Evolutionary conservation across 2,797 vertebrate genomes (phyloP).

Genomic region (Falco peregrinus): DNA sequence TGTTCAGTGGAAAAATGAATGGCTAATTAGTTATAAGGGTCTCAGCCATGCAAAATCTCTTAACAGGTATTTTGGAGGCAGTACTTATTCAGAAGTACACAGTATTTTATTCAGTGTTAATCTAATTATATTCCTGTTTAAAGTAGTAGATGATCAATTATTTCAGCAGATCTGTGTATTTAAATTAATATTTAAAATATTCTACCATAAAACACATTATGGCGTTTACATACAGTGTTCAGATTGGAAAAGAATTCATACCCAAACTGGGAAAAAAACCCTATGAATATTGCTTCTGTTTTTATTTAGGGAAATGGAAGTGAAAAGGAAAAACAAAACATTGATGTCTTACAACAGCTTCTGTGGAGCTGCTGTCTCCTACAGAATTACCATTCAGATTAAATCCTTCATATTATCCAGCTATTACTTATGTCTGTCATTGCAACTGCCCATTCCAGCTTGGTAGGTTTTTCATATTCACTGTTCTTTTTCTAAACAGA

Average conservation of each 20-base stretch:
- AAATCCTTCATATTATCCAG: background rate
- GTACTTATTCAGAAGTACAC: background rate
- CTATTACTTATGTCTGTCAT: background rate
- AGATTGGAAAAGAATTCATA: background rate
- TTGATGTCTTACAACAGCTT: background rate
- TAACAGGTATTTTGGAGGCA: background rate
- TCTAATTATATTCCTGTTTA: background rate
- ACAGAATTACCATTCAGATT: background rate
- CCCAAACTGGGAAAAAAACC: background rate
- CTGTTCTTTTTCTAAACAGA: background rate
- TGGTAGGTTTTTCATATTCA: background rate
- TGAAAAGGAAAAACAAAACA: background rate
- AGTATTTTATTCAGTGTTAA: background rate
- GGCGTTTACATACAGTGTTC: background rate
- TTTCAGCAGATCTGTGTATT: background rate
- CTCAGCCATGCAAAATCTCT: background rate
- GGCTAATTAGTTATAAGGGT: background rate
- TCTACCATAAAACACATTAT: background rate
- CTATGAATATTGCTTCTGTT: background rate
- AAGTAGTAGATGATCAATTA: background rate
- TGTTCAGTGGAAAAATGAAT: background rate
- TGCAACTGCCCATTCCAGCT: slow-evolving; percentile 8
- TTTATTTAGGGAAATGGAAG: background rate
- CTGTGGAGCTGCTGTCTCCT: background rate
- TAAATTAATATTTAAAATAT: background rate